A percentile compares a stretch with the other conserved stretches of the same genome.
phyloP scores from a whole-genome alignment of 2,113 vertebrate species.

The Cheirogaleus medius region DNA sequence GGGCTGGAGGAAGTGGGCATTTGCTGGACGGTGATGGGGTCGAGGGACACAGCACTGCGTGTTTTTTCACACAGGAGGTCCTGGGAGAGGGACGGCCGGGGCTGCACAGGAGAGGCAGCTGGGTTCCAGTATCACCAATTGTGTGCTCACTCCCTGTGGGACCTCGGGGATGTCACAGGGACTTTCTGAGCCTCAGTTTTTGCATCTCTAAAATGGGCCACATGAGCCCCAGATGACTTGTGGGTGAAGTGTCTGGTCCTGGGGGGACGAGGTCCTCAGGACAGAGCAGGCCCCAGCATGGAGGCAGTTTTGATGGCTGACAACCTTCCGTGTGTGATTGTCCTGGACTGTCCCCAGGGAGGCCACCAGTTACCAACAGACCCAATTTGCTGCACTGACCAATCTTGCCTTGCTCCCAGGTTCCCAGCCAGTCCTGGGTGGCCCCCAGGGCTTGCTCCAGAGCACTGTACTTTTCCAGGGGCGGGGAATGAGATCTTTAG shows the following conservation, averaged over 20 bases:
- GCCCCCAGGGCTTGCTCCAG: background rate
- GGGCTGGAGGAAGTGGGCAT: fast-evolving
- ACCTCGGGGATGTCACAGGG: background rate
- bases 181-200: background rate
- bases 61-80: background rate
- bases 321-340: too few relatives aligned
- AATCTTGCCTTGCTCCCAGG: background rate
- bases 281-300: background rate
- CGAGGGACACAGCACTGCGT: background rate
- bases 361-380: background rate
- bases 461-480: background rate
- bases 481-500: background rate
- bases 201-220: background rate
- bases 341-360: background rate
- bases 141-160: too few relatives aligned
- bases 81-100: background rate
- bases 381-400: background rate
- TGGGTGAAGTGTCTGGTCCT: background rate
- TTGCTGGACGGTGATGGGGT: background rate
- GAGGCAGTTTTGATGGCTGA: background rate
- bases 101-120: background rate
- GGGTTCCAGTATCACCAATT: background rate
- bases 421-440: background rate
- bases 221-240: background rate
- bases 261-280: too few relatives aligned